Base-by-base conservation (phyloP, 2,888 invertebrate species). In the Drosophila neonasuta region DNA sequence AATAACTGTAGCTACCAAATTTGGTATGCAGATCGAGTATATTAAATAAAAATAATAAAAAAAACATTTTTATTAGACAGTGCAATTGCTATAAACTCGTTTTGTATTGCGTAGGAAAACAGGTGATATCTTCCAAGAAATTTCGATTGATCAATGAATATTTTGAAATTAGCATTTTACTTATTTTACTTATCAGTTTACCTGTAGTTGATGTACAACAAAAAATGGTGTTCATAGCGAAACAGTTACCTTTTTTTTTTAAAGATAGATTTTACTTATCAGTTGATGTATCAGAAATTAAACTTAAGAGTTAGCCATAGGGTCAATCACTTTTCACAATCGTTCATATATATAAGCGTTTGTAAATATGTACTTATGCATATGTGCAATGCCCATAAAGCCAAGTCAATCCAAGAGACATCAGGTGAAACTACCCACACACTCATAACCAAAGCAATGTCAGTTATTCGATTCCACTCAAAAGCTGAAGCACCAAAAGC, bases 341-440 rank as follows among this genome's bases (percentile, higher is more conserved):
- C 48, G 29, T 6, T 13, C 8, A 30, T 30, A 6, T 2, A 24
- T 6, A 24, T 24, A 24, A 6, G 6, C 24, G 6, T 24, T 5
- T 6, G 24, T 6, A 24, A 15, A 11, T 2, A 39, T n/a, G 20
- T 48, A 13, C 29, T 13, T 39, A 32, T 17, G 24, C 15, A 8
- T 50, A 29, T 32, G 15, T 41, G 7, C 36, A 39, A 9, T 68
- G 50, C 29, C 29, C 45, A 17, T 51, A 77, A 69, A 68, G 42
- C 49, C 55, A 61, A 55, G 68, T 49, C 46, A 55, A 58, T 66
- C 44, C 60, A 61, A 77, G 82, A 69, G 82, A 69, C 57, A 50
- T 65, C 74, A 86, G 86, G 81, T 86, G 86, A 83, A 82, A 86
- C 68, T 68, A 41, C 34, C 51, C 51, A 52, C 57, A 55, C 46